Evolutionary conservation across 2,113 vertebrate species (phyloP).

Genomic region (Ancistrus triradiatus): DNA sequence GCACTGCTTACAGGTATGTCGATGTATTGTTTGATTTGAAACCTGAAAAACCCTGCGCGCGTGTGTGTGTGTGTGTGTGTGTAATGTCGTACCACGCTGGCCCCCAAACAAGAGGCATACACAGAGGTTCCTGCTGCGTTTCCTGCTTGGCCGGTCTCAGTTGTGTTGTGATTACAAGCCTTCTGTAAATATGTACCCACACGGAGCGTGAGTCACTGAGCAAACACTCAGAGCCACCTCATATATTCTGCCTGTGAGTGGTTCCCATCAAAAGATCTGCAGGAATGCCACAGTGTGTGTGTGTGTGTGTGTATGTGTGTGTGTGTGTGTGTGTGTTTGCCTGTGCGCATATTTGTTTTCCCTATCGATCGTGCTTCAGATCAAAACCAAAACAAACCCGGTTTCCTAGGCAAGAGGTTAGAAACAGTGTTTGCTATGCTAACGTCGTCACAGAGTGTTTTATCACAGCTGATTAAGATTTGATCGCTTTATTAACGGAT

Average conservation of each 20-base stretch:
- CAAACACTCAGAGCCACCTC: constrained; percentile 44
- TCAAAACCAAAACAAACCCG: constrained; percentile 41
- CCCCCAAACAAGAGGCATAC: background rate
- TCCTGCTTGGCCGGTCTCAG: constrained; percentile 50
- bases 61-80: constrained; percentile 7
- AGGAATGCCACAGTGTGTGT: constrained; percentile 37
- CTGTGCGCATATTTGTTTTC: background rate
- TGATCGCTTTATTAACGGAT: constrained; percentile 28
- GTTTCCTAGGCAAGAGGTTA: constrained; percentile 35
- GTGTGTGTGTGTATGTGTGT: background rate
- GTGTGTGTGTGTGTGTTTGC: constrained; percentile 6
- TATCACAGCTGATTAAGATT: constrained; percentile 18
- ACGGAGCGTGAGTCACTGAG: constrained; percentile 53
- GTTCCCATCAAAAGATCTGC: constrained; percentile 45
- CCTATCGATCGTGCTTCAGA: constrained; percentile 32
- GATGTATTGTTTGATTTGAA: no score
- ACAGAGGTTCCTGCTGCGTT: constrained; percentile 52
- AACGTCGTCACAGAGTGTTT: no score
- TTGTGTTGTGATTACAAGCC: constrained; percentile 46
- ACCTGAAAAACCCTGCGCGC: background rate
- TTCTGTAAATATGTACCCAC: constrained; percentile 55
- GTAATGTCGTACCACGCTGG: background rate
- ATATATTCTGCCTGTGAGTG: constrained; percentile 20
- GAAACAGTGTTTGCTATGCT: constrained; percentile 29
- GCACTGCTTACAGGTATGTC: no score